These are phyloP conservation scores for Choristoneura rosaceana DNA, from an alignment of 2,888 invertebrate species.

Conservation along the genomic window DNA sequence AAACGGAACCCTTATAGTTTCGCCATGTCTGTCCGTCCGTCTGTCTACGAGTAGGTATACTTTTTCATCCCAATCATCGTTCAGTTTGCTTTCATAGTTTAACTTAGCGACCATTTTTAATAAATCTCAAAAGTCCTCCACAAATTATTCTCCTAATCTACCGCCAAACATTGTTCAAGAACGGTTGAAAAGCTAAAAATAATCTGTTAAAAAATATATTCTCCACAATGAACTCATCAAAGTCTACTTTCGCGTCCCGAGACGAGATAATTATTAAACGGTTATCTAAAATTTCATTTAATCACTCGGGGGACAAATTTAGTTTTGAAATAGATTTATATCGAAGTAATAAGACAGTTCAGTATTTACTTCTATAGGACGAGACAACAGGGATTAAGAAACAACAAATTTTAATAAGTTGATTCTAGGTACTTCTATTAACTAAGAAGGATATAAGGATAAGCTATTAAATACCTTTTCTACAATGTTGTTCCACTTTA, in stretches of 20 bases:
- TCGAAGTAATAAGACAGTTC: conserved; percentile 6
- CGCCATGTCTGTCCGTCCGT: no score
- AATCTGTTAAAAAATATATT: background rate
- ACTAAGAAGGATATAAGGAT: no score
- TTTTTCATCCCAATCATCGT: no score
- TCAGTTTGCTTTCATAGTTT: no score
- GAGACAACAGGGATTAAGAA: background rate
- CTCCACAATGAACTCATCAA: conserved; percentile 3
- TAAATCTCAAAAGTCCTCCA: no score
- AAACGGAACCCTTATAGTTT: no score
- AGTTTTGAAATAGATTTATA: background rate
- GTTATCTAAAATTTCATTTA: background rate
- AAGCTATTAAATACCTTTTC: no score
- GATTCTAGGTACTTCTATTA: no score
- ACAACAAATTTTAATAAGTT: background rate
- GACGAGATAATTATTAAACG: background rate
- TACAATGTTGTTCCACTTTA: no score
- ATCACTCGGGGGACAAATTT: conserved; percentile 1
- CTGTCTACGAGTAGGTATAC: no score
- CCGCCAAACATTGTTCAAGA: background rate
- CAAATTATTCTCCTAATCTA: background rate
- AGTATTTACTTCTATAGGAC: background rate
- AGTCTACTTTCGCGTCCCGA: conserved; percentile 1
- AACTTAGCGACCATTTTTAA: no score
- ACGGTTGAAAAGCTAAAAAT: background rate